Evolutionary conservation across 1,140 invertebrate genomes (phyloP), one percentile per base, ranked within the genome.

Genomic region (Atopsyche davidsoni): DNA sequence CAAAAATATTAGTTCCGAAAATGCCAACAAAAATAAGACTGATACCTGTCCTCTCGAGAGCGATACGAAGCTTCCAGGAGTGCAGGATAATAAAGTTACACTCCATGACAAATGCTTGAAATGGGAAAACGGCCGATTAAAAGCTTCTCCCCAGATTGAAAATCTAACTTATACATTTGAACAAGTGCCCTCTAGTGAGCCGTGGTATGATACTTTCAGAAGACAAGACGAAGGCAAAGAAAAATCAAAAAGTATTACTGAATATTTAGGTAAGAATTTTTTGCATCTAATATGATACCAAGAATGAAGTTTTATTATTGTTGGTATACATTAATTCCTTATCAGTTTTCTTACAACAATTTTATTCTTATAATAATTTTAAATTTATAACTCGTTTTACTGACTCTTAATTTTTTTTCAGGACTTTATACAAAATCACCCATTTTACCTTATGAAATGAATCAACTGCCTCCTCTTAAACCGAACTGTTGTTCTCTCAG

Each of bases 171-270:
- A 87, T 62, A 81, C 85, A 0, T 89, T 89, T 60, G 86, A 89
- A 66, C 75, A 70, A 13, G 67, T 86, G 48, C 87, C 86, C 3
- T 69, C 64, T 39, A 79, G 77, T 31, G 85, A 89, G 59, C 76
- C 83, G 0, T 89, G 87, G 86, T 87, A 84, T 67, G 75, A 82
- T 57, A 84, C 86, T 0, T 89, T 87, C 62, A 75, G 78, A 50
- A 72, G 86, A 1, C 85, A 88, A 60, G 85, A 89, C 62, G 72
- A 78, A 13, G 80, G 81, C 6, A 77, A 80, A 46, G 78, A 85
- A 57, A 74, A 68, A 16, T 59, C 62, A 11, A 69, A 62, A 55
- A 72, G 72, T 64, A 62, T 73, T 17, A 65, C 68, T 13, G 59
- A 67, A 28, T 73, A 69, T 63, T 68, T 74, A 59, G 65, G 72